These are phyloP conservation scores for Tricholaema leucomelas DNA, from an alignment of 2,113 vertebrate genomes.

Conservation along the genomic window DNA sequence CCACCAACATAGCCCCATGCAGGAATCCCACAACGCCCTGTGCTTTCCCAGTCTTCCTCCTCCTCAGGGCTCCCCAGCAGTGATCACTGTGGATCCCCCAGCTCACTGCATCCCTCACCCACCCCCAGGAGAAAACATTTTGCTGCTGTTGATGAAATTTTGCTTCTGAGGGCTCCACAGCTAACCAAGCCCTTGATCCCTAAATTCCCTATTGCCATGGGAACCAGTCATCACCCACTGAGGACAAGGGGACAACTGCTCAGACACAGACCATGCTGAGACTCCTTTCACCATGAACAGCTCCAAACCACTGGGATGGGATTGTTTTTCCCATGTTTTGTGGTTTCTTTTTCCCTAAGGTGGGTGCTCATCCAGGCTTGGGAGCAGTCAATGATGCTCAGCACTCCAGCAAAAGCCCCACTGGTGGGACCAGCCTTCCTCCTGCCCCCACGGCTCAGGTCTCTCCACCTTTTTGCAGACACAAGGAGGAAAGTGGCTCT, in stretches of 20 bases:
- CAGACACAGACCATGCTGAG: fast-evolving
- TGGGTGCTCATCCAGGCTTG: not conserved
- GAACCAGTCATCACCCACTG: not conserved
- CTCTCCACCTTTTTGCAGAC: not conserved
- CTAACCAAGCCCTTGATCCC: not conserved
- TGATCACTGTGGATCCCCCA: fast-evolving
- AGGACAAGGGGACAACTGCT: not conserved
- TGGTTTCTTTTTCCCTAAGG: not conserved
- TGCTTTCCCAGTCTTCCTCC: not conserved
- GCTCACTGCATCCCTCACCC: not conserved
- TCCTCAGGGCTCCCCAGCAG: not conserved
- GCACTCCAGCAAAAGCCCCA: not conserved
- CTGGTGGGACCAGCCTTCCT: fast-evolving
- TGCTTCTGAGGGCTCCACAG: not conserved
- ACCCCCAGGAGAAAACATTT: not conserved
- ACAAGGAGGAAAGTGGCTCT: not conserved
- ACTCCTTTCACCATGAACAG: not conserved
- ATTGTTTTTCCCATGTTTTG: not conserved
- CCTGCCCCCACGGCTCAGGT: not conserved
- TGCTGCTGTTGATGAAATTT: fast-evolving
- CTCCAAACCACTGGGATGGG: not conserved
- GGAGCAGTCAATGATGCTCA: fast-evolving
- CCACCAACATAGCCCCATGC: not conserved
- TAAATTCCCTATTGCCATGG: not conserved
- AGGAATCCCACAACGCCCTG: not conserved